Conservation (phyloP, 2,113 vertebrate species). For the Scomber colias region DNA sequence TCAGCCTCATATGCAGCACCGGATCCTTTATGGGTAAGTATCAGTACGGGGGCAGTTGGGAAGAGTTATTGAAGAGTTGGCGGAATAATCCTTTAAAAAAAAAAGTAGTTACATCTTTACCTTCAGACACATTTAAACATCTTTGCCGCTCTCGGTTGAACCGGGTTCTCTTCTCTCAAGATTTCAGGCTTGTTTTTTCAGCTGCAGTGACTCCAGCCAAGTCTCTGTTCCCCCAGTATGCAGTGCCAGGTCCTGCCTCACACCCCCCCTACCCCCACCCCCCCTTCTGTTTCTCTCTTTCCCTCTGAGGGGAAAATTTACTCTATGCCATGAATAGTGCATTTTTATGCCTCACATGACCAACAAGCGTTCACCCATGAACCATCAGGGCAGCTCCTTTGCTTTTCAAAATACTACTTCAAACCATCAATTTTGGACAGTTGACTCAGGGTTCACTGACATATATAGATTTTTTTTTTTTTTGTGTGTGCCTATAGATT, state of each 20-base stretch:
- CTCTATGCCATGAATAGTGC: slow-evolving; percentile 35
- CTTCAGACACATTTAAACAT: background rate
- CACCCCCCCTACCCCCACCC: background rate
- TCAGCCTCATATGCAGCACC: slow-evolving; percentile 92
- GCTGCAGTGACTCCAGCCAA: slow-evolving; percentile 60
- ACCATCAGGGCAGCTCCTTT: slow-evolving; percentile 12
- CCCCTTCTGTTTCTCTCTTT: no score
- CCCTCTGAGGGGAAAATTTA: slow-evolving; percentile 10
- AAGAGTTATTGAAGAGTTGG: no score
- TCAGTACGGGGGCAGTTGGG: background rate
- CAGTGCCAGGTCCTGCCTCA: slow-evolving; percentile 18
- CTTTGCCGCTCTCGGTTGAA: slow-evolving; percentile 17
- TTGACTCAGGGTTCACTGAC: background rate
- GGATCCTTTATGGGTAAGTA: slow-evolving; percentile 92
- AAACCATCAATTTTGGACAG: slow-evolving; percentile 29
- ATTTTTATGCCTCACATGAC: slow-evolving; percentile 37
- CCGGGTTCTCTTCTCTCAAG: slow-evolving; percentile 10
- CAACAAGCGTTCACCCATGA: slow-evolving; percentile 13
- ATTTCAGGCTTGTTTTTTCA: slow-evolving; percentile 62
- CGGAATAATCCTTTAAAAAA: no score
- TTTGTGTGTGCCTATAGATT: background rate
- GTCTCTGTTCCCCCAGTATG: slow-evolving; percentile 27
- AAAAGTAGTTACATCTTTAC: no score
- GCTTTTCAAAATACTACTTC: slow-evolving; percentile 1
- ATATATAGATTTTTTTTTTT: background rate